Base-by-base conservation (phyloP, 2,888 invertebrate genomes). In the Dusona sp. region DNA sequence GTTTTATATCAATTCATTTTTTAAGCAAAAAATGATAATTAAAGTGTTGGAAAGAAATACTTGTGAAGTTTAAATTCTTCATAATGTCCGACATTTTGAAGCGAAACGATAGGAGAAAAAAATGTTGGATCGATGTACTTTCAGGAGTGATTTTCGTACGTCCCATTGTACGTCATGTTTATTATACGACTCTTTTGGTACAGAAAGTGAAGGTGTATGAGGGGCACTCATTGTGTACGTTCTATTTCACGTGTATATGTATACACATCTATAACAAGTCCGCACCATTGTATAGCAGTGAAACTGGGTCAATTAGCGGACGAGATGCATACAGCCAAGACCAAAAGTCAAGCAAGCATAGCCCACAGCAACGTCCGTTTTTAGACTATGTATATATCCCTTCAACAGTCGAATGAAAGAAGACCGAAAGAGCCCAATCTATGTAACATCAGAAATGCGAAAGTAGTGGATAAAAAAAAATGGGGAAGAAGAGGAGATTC, bases 241-340 rank as follows among this genome's bases (percentile, higher is more conserved):
- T 9, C 29, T 29, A 48, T 74, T 29, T 25, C 8, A 36, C 51
- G 25, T 61, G 51, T 68, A 77, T 77, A 22, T 45, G 9, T 36
- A 48, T 78, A 68, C 64, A 72, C 48, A 36, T 11, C 22, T 77
- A 48, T 48, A 65, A 45, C 48, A 65, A 48, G 48, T 65, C 42
- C 13, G 64, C 22, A 65, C 13, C 29, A 77, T 87, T 88, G 87
- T 88, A 86, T 79, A 45, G 48, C 45, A 54, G 88, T 89, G 89
- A 86, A 91, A 90, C 90, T 90, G 89, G 91, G 91, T 90, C 91
- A 91, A 91, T 91, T 91, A 91, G 79, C 70, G 68, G 88, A 84
- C 81, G 83, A 74, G 73, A 68, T 82, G 87, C 83, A 87, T 84
- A 84, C 88, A 86, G 84, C 84, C 87, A 89, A 90, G 89, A 88